Percentiles rank a stretch among this genome's conserved stretches.
phyloP scores from a whole-genome alignment of 2,797 vertebrate genomes.

The Smutsia gigantea region DNA sequence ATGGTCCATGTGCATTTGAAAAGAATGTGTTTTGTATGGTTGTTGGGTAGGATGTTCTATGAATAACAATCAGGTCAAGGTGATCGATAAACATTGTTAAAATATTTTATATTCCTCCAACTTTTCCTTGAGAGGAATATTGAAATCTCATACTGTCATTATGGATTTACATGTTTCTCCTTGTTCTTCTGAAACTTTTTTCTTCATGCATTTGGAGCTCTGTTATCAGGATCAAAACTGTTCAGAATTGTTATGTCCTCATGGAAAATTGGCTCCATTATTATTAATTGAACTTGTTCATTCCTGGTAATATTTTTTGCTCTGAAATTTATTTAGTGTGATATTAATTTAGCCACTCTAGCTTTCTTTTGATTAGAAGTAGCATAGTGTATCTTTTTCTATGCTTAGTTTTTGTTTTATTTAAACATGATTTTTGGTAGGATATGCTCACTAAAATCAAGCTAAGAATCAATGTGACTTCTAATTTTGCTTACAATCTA shows the following conservation, averaged over 20 bases:
- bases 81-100: background rate
- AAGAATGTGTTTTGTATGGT: background rate
- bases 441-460: background rate
- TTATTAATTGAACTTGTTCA: background rate
- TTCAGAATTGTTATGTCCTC: background rate
- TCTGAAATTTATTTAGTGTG: background rate
- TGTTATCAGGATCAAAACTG: background rate
- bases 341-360: background rate
- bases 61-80: background rate
- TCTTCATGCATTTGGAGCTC: background rate
- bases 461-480: background rate
- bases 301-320: background rate
- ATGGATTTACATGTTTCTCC: background rate
- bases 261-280: background rate
- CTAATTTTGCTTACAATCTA: background rate
- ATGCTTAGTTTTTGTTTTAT: background rate
- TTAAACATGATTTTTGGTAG: conserved; percentile 1
- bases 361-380: background rate
- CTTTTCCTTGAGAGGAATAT: conserved; percentile 19
- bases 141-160: conserved; percentile 1
- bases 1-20: background rate
- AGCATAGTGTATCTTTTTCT: background rate
- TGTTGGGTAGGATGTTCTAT: background rate
- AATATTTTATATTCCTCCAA: background rate
- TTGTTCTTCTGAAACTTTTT: background rate